Base-by-base conservation (phyloP, 2,797 vertebrate genomes). In the Lerista edwardsae region DNA sequence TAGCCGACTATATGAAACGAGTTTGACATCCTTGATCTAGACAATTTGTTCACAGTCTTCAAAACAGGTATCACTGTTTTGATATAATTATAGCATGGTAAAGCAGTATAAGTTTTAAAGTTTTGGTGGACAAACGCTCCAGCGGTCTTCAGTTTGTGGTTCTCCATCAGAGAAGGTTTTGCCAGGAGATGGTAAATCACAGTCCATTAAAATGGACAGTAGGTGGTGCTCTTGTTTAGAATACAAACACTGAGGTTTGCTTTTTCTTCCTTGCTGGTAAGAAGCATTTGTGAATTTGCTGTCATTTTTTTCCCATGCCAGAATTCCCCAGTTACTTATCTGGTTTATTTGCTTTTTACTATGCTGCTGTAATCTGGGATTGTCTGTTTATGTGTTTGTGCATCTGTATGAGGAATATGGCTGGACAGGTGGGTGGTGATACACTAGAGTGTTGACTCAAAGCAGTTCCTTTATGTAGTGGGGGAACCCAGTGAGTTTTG, bases 151-250 rank as follows among this genome's bases (percentile, higher is more conserved):
- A 75, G 34, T 29, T 23, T 44, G 3, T 68, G 51, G 36, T 73
- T 44, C 27, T 55, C 25, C 41, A 68, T 29, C 69, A 10, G 15
- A 8, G 9, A 61, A 80, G 47, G 31, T 44, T 67, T 34, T 75
- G 1, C 34, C n/a, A 41, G 23, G 29, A 57, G 17, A 17, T 57
- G 31, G 44, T 65, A 80, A 75, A 76, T 51, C 17, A 61, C 10
- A 31, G 12, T 47, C 39, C 27, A 51, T 36, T 15, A 39, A 36
- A 82, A 9, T 1, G 19, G 0, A 0, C 96, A 84, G 94, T 93
- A 96, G 96, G 92, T 95, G 96, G 95, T 92, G 87, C 86, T 93
- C 89, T 95, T 88, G 94, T 82, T 92, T 87, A 95, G 84, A 67
- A 91, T 89, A 93, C 62, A 44, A 41, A 0, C 15, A 2, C 62